Percentiles rank a stretch among this genome's conserved stretches.
phyloP scores from a whole-genome alignment of 2,888 invertebrate genomes.

The Hoplodrina ambigua region DNA sequence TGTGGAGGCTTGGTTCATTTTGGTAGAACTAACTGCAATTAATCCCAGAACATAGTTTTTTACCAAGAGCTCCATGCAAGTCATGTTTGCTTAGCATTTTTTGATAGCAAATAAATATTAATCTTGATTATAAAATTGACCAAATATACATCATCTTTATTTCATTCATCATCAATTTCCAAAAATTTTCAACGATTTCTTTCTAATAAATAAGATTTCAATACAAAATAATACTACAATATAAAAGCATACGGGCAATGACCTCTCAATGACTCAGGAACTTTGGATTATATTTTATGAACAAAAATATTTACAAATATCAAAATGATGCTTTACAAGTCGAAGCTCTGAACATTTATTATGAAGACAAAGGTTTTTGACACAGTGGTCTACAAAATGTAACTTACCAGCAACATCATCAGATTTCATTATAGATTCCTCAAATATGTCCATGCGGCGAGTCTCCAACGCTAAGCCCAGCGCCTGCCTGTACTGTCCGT shows the following conservation, averaged over 20 bases:
- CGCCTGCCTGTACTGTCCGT: conserved; percentile 98
- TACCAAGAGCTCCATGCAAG: not conserved
- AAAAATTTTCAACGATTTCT: not conserved
- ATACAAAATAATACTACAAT: not conserved
- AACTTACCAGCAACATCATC: conserved; percentile 94
- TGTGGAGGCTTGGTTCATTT: too few relatives aligned
- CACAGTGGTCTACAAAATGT: conserved; percentile 5
- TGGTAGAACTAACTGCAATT: not conserved
- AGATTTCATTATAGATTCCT: conserved; percentile 96
- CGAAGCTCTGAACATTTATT: not conserved
- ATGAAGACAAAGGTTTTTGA: conserved; percentile 9
- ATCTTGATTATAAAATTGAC: too few relatives aligned
- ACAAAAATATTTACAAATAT: not conserved
- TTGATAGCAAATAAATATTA: too few relatives aligned
- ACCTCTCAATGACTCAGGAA: conserved; percentile 24
- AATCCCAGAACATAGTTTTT: not conserved
- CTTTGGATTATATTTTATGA: not conserved
- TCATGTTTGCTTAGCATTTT: conserved; percentile 13
- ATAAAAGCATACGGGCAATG: not conserved
- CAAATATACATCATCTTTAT: too few relatives aligned
- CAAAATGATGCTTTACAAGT: not conserved
- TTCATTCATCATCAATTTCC: not conserved
- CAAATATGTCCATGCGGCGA: conserved; percentile 98
- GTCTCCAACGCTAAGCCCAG: conserved; percentile 99
- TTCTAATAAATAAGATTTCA: too few relatives aligned